phyloP scores from a whole-genome alignment of 2,888 invertebrate species.

The Andrena bicolor region DNA sequence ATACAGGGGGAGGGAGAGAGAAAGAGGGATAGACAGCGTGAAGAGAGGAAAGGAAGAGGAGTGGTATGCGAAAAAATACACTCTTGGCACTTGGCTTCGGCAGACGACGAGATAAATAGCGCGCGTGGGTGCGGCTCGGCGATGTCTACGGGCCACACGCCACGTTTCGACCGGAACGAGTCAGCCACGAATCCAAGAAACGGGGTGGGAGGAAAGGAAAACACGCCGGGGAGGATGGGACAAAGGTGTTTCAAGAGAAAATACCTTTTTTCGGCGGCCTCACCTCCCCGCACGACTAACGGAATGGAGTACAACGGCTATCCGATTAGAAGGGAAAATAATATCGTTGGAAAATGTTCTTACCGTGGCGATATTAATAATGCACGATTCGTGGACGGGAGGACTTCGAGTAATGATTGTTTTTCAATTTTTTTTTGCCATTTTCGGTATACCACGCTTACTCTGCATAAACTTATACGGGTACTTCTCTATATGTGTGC shows the following conservation, averaged over 20 bases:
- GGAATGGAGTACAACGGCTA: too few species aligned
- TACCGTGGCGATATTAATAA: too few species aligned
- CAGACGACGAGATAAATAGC: conserved; percentile 81
- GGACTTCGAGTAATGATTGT: too few species aligned
- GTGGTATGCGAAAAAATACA: conserved; percentile 77
- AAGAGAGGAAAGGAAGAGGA: conserved; percentile 21
- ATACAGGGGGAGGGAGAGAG: conserved; percentile 1
- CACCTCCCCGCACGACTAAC: neutral
- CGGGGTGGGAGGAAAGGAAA: conserved; percentile 33
- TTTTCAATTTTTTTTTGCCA: too few species aligned
- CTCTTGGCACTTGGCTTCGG: conserved; percentile 80
- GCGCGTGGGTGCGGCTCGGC: conserved; percentile 81
- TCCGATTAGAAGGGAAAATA: neutral
- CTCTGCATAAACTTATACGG: too few species aligned
- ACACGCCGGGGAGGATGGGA: conserved; percentile 19
- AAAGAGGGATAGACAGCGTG: conserved; percentile 1
- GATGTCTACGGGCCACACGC: conserved; percentile 79
- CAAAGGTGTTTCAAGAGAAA: conserved; percentile 8
- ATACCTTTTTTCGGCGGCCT: neutral
- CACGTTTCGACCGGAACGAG: conserved; percentile 73
- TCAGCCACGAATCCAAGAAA: conserved; percentile 51
- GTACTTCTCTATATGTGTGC: too few species aligned
- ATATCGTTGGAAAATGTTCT: too few species aligned
- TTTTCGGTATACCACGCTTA: too few species aligned
- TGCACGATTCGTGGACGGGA: too few species aligned